Percentiles rank a stretch among this genome's conserved stretches.
Conservation (phyloP, 2,888 invertebrate species). For the Limenitis camilla region DNA sequence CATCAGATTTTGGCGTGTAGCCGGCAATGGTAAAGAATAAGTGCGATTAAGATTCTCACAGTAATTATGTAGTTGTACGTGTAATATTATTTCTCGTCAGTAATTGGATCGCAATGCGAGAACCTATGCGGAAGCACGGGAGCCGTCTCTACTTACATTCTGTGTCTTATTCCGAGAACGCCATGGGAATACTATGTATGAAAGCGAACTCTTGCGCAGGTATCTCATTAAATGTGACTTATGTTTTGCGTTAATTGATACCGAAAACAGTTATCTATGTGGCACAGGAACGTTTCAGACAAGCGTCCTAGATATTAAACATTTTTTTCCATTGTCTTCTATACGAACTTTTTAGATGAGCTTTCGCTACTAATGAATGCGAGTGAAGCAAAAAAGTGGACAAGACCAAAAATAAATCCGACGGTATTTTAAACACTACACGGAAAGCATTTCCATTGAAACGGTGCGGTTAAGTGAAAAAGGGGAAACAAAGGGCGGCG, state of each 20-base stretch:
- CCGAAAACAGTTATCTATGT: constrained; percentile 10
- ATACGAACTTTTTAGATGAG: neutral
- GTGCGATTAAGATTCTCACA: constrained; percentile 58
- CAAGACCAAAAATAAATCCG: constrained; percentile 13
- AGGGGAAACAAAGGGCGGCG: constrained; percentile 58
- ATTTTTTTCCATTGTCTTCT: neutral
- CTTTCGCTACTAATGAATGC: neutral
- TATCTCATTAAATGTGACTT: constrained; percentile 17
- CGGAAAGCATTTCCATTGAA: constrained; percentile 34
- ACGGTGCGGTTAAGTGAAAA: constrained; percentile 53
- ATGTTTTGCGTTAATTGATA: constrained; percentile 12
- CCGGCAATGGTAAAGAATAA: constrained; percentile 46
- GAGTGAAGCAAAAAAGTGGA: constrained; percentile 3
- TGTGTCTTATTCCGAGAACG: constrained; percentile 66
- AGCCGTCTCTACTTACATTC: constrained; percentile 67
- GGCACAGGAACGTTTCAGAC: neutral
- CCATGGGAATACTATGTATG: constrained; percentile 56
- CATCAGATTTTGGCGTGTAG: constrained; percentile 27
- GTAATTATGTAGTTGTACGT: constrained; percentile 55
- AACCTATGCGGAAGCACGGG: constrained; percentile 66
- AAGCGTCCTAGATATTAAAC: neutral
- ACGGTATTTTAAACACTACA: constrained; percentile 28
- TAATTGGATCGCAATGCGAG: constrained; percentile 71
- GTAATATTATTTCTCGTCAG: constrained; percentile 60
- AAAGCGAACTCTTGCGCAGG: constrained; percentile 28